These are phyloP conservation scores for Sphecodes monilicornis DNA, from an alignment of 2,888 invertebrate genomes.

Conservation along the genomic window DNA sequence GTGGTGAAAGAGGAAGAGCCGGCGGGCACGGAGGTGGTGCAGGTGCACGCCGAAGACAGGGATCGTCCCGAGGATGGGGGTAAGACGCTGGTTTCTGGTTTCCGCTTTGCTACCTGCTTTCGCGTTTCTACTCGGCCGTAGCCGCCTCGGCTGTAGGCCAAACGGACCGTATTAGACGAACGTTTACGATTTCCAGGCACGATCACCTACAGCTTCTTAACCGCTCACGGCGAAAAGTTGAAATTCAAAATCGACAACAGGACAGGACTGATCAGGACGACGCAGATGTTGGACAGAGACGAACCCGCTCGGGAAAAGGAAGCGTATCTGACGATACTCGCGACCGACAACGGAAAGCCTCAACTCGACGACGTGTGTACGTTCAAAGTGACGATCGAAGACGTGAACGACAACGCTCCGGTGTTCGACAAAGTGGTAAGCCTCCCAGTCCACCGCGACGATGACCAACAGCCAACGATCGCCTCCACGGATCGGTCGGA, in stretches of 20 bases:
- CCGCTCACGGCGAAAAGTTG: conserved; percentile 89
- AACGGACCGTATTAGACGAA: neutral
- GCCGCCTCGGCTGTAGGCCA: too few species aligned
- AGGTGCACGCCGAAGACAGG: conserved; percentile 90
- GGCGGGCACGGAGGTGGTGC: conserved; percentile 90
- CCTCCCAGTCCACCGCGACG: neutral
- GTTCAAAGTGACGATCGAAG: conserved; percentile 95
- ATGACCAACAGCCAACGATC: conserved; percentile 9
- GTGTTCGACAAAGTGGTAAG: conserved; percentile 91
- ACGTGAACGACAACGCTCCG: conserved; percentile 96
- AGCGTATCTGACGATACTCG: conserved; percentile 94
- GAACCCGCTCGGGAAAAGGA: conserved; percentile 94
- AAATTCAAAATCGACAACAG: conserved; percentile 92
- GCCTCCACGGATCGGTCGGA: neutral
- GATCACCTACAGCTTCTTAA: conserved; percentile 93
- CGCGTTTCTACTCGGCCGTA: neutral
- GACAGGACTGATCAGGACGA: conserved; percentile 92
- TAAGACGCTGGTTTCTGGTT: conserved; percentile 35
- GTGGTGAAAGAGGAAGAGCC: conserved; percentile 92
- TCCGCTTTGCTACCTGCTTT: too few species aligned
- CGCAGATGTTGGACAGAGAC: conserved; percentile 94
- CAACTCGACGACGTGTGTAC: conserved; percentile 97
- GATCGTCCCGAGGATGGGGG: conserved; percentile 92
- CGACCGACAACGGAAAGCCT: conserved; percentile 96
- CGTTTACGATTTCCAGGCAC: conserved; percentile 84